Evolutionary conservation across 2,888 invertebrate genomes (phyloP).

Genomic region (Drosophila quasianomalipes): DNA sequence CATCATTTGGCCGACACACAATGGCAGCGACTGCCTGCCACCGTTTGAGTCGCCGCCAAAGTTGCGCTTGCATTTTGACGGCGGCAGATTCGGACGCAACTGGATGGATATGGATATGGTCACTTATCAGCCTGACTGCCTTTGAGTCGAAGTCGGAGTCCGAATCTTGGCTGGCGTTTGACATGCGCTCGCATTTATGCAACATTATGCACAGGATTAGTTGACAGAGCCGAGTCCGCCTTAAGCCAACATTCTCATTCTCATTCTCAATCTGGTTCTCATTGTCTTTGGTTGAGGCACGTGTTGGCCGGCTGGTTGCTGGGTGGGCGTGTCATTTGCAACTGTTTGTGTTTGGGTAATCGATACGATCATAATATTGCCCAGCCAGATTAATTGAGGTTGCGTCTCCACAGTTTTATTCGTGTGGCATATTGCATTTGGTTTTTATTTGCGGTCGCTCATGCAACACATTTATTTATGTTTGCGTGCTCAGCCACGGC

Average conservation of each 20-base stretch:
- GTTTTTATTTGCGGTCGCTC: constrained; percentile 32
- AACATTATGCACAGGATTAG: constrained; percentile 78
- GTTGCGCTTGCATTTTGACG: constrained; percentile 74
- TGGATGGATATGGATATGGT: constrained; percentile 47
- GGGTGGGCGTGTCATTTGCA: constrained; percentile 55
- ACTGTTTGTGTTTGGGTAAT: constrained; percentile 67
- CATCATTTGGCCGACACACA: constrained; percentile 80
- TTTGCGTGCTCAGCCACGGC: neutral
- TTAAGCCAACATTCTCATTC: constrained; percentile 10
- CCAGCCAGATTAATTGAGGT: constrained; percentile 64
- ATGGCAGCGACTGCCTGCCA: constrained; percentile 71
- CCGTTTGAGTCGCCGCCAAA: constrained; percentile 69
- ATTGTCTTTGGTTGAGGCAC: constrained; percentile 49
- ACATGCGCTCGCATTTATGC: constrained; percentile 75
- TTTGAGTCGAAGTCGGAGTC: neutral
- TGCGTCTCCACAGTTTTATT: constrained; percentile 22
- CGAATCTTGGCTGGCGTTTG: constrained; percentile 34
- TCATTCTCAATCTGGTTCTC: constrained; percentile 4
- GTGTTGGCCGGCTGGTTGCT: constrained; percentile 45
- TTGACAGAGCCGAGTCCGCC: constrained; percentile 33
- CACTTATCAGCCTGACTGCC: constrained; percentile 43
- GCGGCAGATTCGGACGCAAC: constrained; percentile 73
- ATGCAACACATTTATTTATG: neutral
- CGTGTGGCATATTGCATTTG: constrained; percentile 55
- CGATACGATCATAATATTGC: constrained; percentile 76